These are phyloP conservation scores for Fregata magnificens DNA, from an alignment of 2,113 vertebrate genomes.

Conservation along the genomic window DNA sequence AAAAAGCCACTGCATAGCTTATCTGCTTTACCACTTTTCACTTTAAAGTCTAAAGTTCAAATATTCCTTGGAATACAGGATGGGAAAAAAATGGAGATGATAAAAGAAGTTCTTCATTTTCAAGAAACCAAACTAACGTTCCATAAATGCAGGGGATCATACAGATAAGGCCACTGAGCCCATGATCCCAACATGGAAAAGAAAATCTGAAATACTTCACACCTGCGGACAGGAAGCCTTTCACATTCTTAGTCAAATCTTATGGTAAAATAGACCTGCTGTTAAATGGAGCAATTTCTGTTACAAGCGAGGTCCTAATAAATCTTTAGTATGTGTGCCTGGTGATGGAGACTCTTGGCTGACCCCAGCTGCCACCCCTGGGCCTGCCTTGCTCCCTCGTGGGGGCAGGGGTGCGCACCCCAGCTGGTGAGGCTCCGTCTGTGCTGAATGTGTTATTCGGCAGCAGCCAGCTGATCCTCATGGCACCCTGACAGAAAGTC, in stretches of 20 bases:
- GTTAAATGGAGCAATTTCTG: not conserved
- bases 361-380: accelerated
- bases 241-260: not conserved
- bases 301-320: not conserved
- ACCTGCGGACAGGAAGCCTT: not conserved
- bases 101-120: not conserved
- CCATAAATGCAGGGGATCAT: not conserved
- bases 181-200: not conserved
- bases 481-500: not conserved
- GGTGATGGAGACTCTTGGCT: not conserved
- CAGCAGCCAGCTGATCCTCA: accelerated
- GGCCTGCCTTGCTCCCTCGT: not conserved
- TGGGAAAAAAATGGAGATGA: not conserved
- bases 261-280: not conserved
- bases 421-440: not conserved
- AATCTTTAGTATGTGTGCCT: not conserved
- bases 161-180: not conserved
- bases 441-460: accelerated
- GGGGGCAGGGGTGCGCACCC: accelerated
- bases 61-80: not conserved
- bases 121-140: not conserved
- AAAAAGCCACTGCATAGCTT: not conserved
- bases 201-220: not conserved
- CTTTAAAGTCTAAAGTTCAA: not conserved
- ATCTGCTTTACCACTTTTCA: not conserved